Conservation (phyloP, 2,797 vertebrate species). For the Notolepis coatsorum region DNA sequence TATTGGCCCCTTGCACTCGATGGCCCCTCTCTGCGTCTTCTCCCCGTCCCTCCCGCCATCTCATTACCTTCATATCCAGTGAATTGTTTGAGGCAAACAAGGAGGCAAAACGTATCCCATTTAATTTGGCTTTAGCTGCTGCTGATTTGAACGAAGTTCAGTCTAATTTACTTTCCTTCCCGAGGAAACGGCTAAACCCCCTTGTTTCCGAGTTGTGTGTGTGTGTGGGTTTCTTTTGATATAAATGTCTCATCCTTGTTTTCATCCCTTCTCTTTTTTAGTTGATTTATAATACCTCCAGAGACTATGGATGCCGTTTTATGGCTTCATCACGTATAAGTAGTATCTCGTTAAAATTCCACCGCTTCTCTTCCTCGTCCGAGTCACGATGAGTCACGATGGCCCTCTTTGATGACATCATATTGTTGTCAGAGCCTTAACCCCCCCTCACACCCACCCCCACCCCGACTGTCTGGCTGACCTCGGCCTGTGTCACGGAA, state of each 20-base stretch:
- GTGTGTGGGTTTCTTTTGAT: conserved; percentile 8
- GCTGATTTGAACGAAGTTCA: conserved; percentile 23
- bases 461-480: conserved; percentile 71
- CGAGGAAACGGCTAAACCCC: background rate
- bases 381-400: conserved; percentile 77
- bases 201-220: conserved; percentile 29
- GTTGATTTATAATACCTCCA: conserved; percentile 35
- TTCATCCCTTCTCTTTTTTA: conserved; percentile 40
- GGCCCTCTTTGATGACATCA: conserved; percentile 83
- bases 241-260: conserved; percentile 2
- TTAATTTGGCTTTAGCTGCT: conserved; percentile 28
- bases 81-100: conserved; percentile 30
- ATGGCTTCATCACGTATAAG: conserved; percentile 56
- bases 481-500: conserved; percentile 69
- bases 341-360: conserved; percentile 74
- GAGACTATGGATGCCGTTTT: conserved; percentile 60
- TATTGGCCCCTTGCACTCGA: conserved; percentile 25
- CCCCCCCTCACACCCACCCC: background rate
- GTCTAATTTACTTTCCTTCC: conserved; percentile 4
- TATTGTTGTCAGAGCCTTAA: conserved; percentile 63
- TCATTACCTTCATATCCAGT: conserved; percentile 23
- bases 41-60: conserved; percentile 20
- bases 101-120: conserved; percentile 9
- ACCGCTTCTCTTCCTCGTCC: conserved; percentile 61
- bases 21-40: background rate